Evolutionary conservation across 2,888 invertebrate species (phyloP), one percentile per base, ranked within the genome.

Genomic region (Falcaria lacertinaria): DNA sequence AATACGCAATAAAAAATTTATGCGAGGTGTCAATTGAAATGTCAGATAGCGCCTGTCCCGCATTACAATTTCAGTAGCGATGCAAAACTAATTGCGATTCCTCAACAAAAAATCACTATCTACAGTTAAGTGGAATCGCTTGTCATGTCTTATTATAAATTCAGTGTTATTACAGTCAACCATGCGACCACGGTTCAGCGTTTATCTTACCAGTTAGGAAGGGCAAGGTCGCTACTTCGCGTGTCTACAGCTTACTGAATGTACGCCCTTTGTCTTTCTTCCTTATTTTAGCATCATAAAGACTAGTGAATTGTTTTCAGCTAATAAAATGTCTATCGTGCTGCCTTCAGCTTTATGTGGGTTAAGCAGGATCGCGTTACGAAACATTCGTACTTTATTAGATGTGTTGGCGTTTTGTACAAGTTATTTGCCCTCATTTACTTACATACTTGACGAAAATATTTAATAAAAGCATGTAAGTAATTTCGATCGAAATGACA

Each of bases 141-240:
- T 49, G 54, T 64, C 55, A 54, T 50, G 59, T 48, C 49, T 49
- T 47, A 58, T n/a, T n/a, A n/a, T n/a, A 60, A 64, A 60, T 56
- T 48, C 54, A 40, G 45, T 42, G 47, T 55, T 46, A 59, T 62
- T 68, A 60, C 14, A 6, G 34, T 25, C 33, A 15, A 25, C 35
- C 43, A 37, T 38, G 39, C 42, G 44, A 46, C 51, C 47, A 51
- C 35, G 58, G 50, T 54, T 54, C 51, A 45, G 45, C 62, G 57
- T 69, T 78, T 80, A 75, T 75, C 72, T 71, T 57, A 49, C 54
- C 54, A 52, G 60, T 69, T 66, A 63, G 57, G 55, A 78, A 75
- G 79, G 74, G 69, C 81, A 82, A 84, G 84, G 84, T 52, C 70
- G 57, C 16, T 11, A 42, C 44, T 41, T 82, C 57, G 81, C 84